Base-by-base conservation (phyloP, 2,113 vertebrate species). In the Plecotus auritus region DNA sequence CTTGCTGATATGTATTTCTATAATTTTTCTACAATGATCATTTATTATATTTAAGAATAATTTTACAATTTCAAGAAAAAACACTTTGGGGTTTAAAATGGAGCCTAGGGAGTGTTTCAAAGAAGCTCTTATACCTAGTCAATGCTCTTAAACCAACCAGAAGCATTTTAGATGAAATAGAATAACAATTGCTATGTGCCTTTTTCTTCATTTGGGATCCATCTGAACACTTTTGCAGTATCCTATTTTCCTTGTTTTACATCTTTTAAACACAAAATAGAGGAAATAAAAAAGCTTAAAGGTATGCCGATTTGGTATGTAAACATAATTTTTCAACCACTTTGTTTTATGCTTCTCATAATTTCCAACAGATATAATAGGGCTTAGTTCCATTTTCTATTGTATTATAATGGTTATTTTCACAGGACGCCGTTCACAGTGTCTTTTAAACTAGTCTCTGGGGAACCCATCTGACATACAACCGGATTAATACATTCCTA, bases 351-450 rank as follows among this genome's bases (percentile, higher is more conserved):
- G 32, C 7, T 49, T 90, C 69, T 96, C 80, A 37, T 87, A 93
- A 92, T 95, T 95, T 96, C 94, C 32, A 90, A 17, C 91, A 92
- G 78, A 84, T 30, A 32, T 67, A 93, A 74, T 88, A 70, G 49
- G 66, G 45, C 92, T 93, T 90, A 86, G 92, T 45, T 95, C 9
- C 56, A 73, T 93, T 96, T 95, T 72, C 70, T 77, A 72, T 88
- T 83, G 47, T 70, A 92, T 78, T 93, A 51, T 90, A 83, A 93
- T 95, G 82, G 85, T 76, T 95, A 90, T 97, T 95, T 97, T 97
- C 74, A 96, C 80, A 96, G 64, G 72, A 56, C 0, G 3, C 35
- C 92, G 37, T 96, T 90, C 85, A 89, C 54, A 37, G 67, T 85
- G 80, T 88, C 85, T 94, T 95, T 85, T 92, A 80, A 96, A 93